phyloP scores from a whole-genome alignment of 2,888 invertebrate species.

The Lycocerus yunnanus region DNA sequence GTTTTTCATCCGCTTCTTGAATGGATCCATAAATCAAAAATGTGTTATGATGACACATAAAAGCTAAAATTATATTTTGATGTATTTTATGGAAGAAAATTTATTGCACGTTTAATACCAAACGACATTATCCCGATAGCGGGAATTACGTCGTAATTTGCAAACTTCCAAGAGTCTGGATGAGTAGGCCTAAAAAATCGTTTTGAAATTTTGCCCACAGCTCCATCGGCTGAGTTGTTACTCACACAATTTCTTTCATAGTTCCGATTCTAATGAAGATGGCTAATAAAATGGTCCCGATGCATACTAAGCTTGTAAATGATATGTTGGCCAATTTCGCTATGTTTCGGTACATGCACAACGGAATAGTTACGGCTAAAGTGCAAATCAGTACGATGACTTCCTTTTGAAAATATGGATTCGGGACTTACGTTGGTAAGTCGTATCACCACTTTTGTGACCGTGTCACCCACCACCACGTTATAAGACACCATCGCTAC shows the following conservation, averaged over 20 bases:
- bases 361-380: slow-evolving; percentile 73
- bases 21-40: slow-evolving; percentile 83
- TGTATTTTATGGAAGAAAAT: neutral
- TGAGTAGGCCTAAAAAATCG: slow-evolving; percentile 63
- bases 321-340: slow-evolving; percentile 71
- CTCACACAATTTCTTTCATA: slow-evolving; percentile 68
- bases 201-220: neutral
- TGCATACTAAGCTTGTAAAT: slow-evolving; percentile 70
- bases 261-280: slow-evolving; percentile 66
- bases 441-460: slow-evolving; percentile 79
- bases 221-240: slow-evolving; percentile 36
- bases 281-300: slow-evolving; percentile 72
- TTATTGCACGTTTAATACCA: slow-evolving; percentile 56
- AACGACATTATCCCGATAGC: slow-evolving; percentile 86
- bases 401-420: slow-evolving; percentile 65
- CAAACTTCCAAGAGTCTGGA: slow-evolving; percentile 71
- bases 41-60: slow-evolving; percentile 90
- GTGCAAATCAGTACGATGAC: slow-evolving; percentile 75
- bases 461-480: slow-evolving; percentile 84
- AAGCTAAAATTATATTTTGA: slow-evolving; percentile 61
- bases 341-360: slow-evolving; percentile 80
- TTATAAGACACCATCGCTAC: slow-evolving; percentile 88
- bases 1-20: slow-evolving; percentile 71
- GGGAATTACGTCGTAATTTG: slow-evolving; percentile 73
- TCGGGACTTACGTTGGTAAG: slow-evolving; percentile 63